These are phyloP conservation scores for Octodonta nipae DNA, from an alignment of 2,888 invertebrate species.

Conservation along the genomic window DNA sequence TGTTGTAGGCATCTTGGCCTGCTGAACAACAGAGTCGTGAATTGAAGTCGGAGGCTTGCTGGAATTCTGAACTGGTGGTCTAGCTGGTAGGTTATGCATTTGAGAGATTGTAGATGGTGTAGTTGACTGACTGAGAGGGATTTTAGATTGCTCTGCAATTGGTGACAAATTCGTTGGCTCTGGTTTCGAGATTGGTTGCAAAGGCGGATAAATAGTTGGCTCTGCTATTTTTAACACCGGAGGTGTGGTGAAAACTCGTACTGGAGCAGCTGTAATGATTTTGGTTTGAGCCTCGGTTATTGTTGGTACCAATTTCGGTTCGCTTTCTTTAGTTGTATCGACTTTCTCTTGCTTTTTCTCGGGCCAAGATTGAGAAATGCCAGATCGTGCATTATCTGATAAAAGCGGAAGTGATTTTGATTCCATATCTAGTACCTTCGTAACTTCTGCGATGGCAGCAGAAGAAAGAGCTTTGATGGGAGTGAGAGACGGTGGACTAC, in stretches of 20 bases:
- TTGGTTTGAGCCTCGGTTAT: conserved; percentile 8
- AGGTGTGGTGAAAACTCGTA: conserved; percentile 14
- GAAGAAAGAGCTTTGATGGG: conserved; percentile 24
- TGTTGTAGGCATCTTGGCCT: conserved; percentile 14
- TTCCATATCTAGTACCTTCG: conserved; percentile 13
- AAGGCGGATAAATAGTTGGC: conserved; percentile 15
- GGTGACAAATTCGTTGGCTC: conserved; percentile 16
- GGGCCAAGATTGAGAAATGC: conserved; percentile 18
- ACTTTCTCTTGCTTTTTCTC: conserved; percentile 13
- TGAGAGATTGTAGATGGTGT: conserved; percentile 10
- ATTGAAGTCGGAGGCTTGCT: conserved; percentile 14
- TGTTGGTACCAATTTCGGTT: conserved; percentile 11
- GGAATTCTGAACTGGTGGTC: conserved; percentile 17
- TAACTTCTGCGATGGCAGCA: conserved; percentile 8
- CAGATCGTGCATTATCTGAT: conserved; percentile 19
- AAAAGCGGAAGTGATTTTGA: conserved; percentile 17
- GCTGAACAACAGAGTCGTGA: conserved; percentile 12
- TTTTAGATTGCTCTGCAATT: conserved; percentile 12
- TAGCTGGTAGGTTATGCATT: conserved; percentile 24
- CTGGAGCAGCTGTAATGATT: conserved; percentile 6
- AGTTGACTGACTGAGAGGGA: conserved; percentile 13
- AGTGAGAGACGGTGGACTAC: conserved; percentile 32
- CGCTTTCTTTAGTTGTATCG: conserved; percentile 6
- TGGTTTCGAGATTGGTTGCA: conserved; percentile 20
- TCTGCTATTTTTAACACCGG: conserved; percentile 21